phyloP scores from a whole-genome alignment of 2,797 vertebrate genomes.

The Balearica regulorum region DNA sequence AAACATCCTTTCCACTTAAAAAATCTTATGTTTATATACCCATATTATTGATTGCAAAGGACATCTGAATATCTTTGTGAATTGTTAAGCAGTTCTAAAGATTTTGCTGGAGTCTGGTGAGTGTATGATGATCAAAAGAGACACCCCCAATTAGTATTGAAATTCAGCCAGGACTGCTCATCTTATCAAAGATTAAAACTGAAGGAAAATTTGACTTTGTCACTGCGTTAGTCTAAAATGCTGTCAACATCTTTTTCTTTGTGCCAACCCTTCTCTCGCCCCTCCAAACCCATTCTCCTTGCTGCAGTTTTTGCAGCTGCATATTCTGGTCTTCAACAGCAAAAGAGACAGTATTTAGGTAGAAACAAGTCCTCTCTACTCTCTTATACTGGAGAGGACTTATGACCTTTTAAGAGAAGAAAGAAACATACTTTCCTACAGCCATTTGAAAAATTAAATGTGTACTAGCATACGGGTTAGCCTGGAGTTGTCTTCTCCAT shows the following conservation, averaged over 20 bases:
- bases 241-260: not conserved
- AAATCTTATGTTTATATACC: not conserved
- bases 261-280: not conserved
- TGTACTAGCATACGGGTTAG: not conserved
- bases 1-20: not conserved
- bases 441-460: not conserved
- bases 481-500: not conserved
- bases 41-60: not conserved
- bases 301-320: not conserved
- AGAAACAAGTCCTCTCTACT: not conserved
- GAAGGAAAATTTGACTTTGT: conserved; percentile 10
- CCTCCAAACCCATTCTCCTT: not conserved
- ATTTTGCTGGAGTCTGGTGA: not conserved
- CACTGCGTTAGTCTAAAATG: not conserved
- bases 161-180: conserved; percentile 30
- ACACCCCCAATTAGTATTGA: conserved; percentile 21
- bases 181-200: conserved; percentile 36
- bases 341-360: not conserved
- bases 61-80: not conserved
- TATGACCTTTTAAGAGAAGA: not conserved
- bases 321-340: not conserved
- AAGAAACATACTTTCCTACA: not conserved
- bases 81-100: not conserved
- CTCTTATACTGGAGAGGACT: not conserved
- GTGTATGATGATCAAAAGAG: conserved; percentile 27